A percentile compares a stretch with the other conserved stretches of the same genome.
These are phyloP conservation scores for Halichoerus grypus DNA, from an alignment of 2,113 vertebrate species.

Conservation along the genomic window DNA sequence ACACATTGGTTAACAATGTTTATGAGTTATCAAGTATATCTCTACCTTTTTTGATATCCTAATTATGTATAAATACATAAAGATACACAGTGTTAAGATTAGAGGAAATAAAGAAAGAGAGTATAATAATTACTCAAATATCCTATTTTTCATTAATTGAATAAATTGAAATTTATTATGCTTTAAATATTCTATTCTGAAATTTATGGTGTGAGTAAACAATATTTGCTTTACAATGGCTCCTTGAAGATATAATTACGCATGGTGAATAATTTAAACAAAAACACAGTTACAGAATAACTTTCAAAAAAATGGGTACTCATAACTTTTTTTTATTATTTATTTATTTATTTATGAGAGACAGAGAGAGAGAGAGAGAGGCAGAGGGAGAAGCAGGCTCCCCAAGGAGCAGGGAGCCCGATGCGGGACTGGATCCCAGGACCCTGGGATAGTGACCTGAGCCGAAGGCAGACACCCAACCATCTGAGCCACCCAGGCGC, in stretches of 20 bases:
- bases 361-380: no score
- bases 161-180: background rate
- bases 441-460: no score
- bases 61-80: background rate
- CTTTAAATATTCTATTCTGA: constrained; percentile 15
- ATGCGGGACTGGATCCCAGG: no score
- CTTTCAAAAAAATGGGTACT: background rate
- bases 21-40: background rate
- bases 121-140: background rate
- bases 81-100: background rate
- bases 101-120: background rate
- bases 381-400: no score
- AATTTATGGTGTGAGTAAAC: background rate
- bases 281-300: background rate
- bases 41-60: background rate
- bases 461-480: no score
- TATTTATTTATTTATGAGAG: no score
- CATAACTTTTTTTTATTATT: background rate
- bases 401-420: no score
- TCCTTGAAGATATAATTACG: background rate
- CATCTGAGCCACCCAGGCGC: no score
- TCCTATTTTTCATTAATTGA: background rate
- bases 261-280: background rate
- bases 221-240: background rate
- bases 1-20: background rate